phyloP scores from a whole-genome alignment of 2,113 vertebrate species.

The Psittacula cyanocephala region DNA sequence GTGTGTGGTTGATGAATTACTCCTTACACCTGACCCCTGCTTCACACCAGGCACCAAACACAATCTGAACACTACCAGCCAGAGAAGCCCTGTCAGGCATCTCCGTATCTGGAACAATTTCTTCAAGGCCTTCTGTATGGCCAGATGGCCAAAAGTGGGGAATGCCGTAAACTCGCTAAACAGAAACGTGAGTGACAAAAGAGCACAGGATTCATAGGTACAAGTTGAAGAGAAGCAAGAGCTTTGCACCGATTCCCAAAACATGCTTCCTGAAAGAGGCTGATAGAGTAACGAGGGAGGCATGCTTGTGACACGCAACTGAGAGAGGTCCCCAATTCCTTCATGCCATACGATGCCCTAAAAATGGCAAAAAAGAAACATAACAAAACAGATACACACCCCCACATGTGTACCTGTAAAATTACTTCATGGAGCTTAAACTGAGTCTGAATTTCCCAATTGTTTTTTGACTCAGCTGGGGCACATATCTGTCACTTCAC shows the following conservation, averaged over 20 bases:
- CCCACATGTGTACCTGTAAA: background rate
- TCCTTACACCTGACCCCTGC: constrained; percentile 76
- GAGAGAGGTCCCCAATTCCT: background rate
- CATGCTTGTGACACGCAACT: rapidly evolving
- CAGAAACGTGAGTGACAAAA: background rate
- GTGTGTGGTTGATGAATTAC: constrained; percentile 71
- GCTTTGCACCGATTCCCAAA: background rate
- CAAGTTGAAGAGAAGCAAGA: background rate
- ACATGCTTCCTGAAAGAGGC: background rate
- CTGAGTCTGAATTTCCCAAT: background rate
- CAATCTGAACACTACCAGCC: constrained; percentile 61
- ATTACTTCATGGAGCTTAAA: background rate
- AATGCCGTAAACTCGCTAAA: constrained; percentile 35
- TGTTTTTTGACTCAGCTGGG: background rate
- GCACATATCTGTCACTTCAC: background rate
- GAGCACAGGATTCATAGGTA: background rate
- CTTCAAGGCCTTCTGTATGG: constrained; percentile 64
- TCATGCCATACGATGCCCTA: background rate
- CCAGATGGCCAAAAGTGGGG: constrained; percentile 63
- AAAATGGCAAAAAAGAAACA: background rate
- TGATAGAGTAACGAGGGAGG: background rate
- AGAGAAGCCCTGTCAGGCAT: constrained; percentile 58
- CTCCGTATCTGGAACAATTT: constrained; percentile 42
- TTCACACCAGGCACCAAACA: constrained; percentile 70
- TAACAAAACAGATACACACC: background rate